These are phyloP conservation scores for Marmota monax DNA, from an alignment of 2,113 vertebrate genomes.

Conservation along the genomic window DNA sequence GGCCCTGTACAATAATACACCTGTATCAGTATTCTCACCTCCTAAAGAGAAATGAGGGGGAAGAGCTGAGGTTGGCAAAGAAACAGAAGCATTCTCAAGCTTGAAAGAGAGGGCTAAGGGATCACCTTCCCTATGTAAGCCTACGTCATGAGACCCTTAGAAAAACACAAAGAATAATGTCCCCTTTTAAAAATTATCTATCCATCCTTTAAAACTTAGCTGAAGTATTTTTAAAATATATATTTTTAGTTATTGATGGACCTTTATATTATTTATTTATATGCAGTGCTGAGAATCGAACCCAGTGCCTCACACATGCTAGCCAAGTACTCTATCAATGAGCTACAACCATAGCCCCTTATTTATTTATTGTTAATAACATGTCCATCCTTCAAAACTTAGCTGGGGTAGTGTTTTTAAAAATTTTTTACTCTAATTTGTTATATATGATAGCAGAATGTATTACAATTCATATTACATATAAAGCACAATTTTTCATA, in stretches of 20 bases:
- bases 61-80: neutral
- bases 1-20: neutral
- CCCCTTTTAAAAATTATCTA: neutral
- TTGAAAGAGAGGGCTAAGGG: neutral
- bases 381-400: neutral
- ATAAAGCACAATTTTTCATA: too few species aligned
- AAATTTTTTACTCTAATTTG: too few species aligned
- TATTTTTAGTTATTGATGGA: too few species aligned
- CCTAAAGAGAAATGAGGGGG: neutral
- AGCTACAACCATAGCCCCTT: too few species aligned
- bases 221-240: neutral
- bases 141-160: neutral
- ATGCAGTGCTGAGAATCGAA: too few species aligned
- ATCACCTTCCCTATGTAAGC: neutral
- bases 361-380: neutral
- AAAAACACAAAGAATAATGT: neutral
- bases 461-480: too few species aligned
- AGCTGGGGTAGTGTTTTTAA: neutral
- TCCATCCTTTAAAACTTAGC: neutral
- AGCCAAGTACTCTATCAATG: too few species aligned
- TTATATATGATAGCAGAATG: too few species aligned
- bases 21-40: neutral
- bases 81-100: neutral
- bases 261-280: too few species aligned
- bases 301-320: too few species aligned